Evolutionary conservation across 2,888 invertebrate genomes (phyloP), one percentile per base, ranked within the genome.

Genomic region (Caenorhabditis parvicauda): DNA sequence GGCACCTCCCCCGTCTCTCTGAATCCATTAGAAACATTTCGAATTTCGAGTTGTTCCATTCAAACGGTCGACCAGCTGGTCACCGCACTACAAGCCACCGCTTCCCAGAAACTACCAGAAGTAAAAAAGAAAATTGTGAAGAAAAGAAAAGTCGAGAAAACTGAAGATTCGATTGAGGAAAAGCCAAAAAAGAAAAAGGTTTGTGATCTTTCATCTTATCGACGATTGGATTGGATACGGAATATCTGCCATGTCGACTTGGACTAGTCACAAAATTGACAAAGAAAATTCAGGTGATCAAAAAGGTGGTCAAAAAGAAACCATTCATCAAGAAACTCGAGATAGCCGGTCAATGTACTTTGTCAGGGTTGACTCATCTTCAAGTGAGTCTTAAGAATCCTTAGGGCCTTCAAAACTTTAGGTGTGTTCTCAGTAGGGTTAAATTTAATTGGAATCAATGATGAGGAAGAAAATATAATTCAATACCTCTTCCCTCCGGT

Each of bases 331-430:
- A 65, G 35, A 64, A 62, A 38, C 37, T 70, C 1, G 70, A 70
- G 28, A 54, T 70, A 2, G 70, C 70, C 29, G 70, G 70, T 17
- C 70, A 70, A 42, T 70, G 70, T 38, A 63, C 59, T n/a, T 56
- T 70, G 17, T 61, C 56, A 43, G 70, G 70, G 12, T 50, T 64
- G 37, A 60, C 67, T 24, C 66, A 64, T 52, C 49, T 69, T n/a
- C 61, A 67, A 54, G 65, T 65, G 7, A 24, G 14, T 35, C 25
- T 37, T 6, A n/a, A 49, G 6, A 27, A 21, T 43, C 5, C n/a
- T 25, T 6, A 7, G 4, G n/a, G n/a, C n/a, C n/a, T n/a, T n/a
- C n/a, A n/a, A n/a, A n/a, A n/a, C n/a, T n/a, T n/a, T n/a, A n/a
- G n/a, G n/a, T n/a, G n/a, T n/a, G n/a, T n/a, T n/a, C n/a, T n/a